Percentiles rank a stretch among this genome's conserved stretches.
These are phyloP conservation scores for Scaptomyza tumidula DNA, from an alignment of 2,888 invertebrate genomes.

Conservation along the genomic window DNA sequence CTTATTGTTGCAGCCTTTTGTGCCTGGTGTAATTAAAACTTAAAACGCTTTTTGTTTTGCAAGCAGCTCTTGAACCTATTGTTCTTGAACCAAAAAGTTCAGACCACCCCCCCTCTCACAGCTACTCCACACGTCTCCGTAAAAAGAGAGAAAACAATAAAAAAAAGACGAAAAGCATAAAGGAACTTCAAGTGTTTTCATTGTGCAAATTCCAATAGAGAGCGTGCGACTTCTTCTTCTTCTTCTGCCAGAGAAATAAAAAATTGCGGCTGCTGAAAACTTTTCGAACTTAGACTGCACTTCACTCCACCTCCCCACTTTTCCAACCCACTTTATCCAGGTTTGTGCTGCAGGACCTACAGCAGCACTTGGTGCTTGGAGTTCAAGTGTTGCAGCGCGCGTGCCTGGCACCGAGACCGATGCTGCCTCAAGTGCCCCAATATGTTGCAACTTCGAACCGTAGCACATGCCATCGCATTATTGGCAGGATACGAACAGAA, in stretches of 20 bases:
- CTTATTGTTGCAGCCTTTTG: slow-evolving; percentile 61
- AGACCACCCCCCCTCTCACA: slow-evolving; percentile 37
- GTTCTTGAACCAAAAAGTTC: slow-evolving; percentile 75
- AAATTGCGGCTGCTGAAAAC: slow-evolving; percentile 49
- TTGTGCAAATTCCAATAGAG: slow-evolving; percentile 78
- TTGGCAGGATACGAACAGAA: slow-evolving; percentile 29
- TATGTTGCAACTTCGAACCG: slow-evolving; percentile 73
- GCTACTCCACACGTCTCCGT: slow-evolving; percentile 60
- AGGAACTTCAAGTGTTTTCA: slow-evolving; percentile 68
- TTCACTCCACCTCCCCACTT: slow-evolving; percentile 1
- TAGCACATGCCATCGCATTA: slow-evolving; percentile 65
- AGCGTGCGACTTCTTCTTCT: slow-evolving; percentile 72
- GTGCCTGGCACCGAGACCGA: slow-evolving; percentile 51
- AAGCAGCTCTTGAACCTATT: slow-evolving; percentile 79
- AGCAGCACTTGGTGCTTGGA: slow-evolving; percentile 61
- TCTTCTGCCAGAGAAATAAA: slow-evolving; percentile 5
- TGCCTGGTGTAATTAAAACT: slow-evolving; percentile 73
- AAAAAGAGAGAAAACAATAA: slow-evolving; percentile 19
- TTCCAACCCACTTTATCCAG: not conserved
- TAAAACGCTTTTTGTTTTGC: slow-evolving; percentile 80
- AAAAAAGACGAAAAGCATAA: slow-evolving; percentile 1
- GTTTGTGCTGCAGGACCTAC: slow-evolving; percentile 29
- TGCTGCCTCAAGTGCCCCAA: slow-evolving; percentile 69
- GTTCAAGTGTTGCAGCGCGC: slow-evolving; percentile 75
- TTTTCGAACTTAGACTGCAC: slow-evolving; percentile 35